These are phyloP conservation scores for Metridium senile DNA, from an alignment of 92 coral and sea anemone species.

Conservation along the genomic window DNA sequence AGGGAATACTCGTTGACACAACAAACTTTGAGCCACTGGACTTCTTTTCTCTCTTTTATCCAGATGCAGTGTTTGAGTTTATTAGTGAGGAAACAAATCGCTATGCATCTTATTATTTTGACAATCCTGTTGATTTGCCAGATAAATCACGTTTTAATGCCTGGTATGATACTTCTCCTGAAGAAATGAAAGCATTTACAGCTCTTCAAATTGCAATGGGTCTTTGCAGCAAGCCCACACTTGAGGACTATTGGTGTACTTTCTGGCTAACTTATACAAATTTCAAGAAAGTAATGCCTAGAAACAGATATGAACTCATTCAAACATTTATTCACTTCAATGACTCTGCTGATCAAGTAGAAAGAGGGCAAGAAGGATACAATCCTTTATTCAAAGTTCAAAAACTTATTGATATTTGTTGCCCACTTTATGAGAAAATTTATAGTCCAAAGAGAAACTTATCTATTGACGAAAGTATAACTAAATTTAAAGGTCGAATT, in stretches of 20 bases:
- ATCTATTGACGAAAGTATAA: conserved; percentile 75
- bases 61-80: conserved; percentile 58
- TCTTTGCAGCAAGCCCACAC: conserved; percentile 55
- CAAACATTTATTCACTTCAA: conserved; percentile 62
- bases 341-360: background rate
- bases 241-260: conserved; percentile 54
- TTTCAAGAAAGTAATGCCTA: conserved; percentile 65
- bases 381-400: conserved; percentile 38
- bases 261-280: conserved; percentile 41
- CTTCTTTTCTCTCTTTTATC: conserved; percentile 46
- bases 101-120: too few species aligned
- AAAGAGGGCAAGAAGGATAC: conserved; percentile 36
- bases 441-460: conserved; percentile 50
- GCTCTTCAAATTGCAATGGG: conserved; percentile 76
- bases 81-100: conserved; percentile 16
- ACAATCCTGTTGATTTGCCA: too few species aligned
- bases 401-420: conserved; percentile 38
- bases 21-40: conserved; percentile 24
- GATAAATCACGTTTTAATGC: conserved; percentile 56
- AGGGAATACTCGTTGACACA: conserved; percentile 33
- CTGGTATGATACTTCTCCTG: conserved; percentile 55
- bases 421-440: conserved; percentile 49
- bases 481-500: conserved; percentile 65
- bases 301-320: conserved; percentile 52
- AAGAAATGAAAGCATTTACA: conserved; percentile 58